Conservation (phyloP, 2,888 invertebrate genomes). For the Aelia acuminata region DNA sequence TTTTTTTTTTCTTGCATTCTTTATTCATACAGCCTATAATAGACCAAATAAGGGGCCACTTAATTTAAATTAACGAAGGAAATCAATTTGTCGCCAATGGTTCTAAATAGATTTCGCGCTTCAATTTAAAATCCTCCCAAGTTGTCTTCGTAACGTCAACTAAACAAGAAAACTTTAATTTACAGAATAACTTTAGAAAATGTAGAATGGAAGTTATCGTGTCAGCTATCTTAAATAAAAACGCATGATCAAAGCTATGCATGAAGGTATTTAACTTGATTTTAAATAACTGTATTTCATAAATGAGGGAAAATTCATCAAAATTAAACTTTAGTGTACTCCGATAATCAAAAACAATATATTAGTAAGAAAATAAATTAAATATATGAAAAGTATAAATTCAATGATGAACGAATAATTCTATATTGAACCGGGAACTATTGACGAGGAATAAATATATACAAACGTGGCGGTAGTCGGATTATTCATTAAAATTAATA, state of each 20-base stretch:
- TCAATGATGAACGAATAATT: too few species aligned
- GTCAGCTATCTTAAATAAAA: too few species aligned
- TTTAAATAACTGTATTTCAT: neutral
- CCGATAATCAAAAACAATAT: too few species aligned
- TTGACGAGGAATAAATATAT: neutral
- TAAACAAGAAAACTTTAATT: neutral
- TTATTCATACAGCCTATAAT: neutral
- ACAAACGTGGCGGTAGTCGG: too few species aligned
- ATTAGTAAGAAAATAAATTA: too few species aligned
- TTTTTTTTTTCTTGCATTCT: slow-evolving; percentile 41
- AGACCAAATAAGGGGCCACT: neutral
- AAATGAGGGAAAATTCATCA: too few species aligned
- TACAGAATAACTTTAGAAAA: neutral
- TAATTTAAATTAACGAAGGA: neutral
- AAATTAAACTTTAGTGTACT: too few species aligned
- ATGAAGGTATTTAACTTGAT: neutral
- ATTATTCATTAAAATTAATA: neutral
- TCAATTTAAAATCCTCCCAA: neutral
- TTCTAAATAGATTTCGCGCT: neutral
- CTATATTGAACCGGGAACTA: too few species aligned
- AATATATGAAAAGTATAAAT: too few species aligned
- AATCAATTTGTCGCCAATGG: neutral
- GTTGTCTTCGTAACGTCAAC: neutral
- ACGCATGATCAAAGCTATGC: too few species aligned
- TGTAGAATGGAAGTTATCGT: neutral